A percentile compares a stretch with the other conserved stretches of the same genome.
These are phyloP conservation scores for Cichlasoma orientale DNA, from an alignment of 2,797 vertebrate species.

Conservation along the genomic window DNA sequence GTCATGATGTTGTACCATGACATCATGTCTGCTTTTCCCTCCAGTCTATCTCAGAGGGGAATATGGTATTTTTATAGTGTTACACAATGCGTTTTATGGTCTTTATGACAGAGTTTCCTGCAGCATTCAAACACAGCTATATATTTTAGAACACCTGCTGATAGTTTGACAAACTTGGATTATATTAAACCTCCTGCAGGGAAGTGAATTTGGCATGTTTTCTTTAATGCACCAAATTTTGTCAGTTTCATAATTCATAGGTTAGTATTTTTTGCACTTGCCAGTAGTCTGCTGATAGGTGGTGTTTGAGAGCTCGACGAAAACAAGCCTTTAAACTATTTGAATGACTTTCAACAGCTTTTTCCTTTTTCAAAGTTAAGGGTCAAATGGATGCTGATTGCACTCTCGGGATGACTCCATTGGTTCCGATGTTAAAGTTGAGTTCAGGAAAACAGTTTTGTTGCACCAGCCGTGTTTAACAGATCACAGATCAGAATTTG, in stretches of 20 bases:
- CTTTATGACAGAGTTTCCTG: slow-evolving; percentile 59
- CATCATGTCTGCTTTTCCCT: slow-evolving; percentile 65
- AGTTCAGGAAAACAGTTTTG: slow-evolving; percentile 60
- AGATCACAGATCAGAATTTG: slow-evolving; percentile 70
- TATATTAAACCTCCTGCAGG: slow-evolving; percentile 40
- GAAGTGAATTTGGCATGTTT: slow-evolving; percentile 30
- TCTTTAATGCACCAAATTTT: slow-evolving; percentile 12
- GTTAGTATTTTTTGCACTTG: not conserved
- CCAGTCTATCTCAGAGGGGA: slow-evolving; percentile 40
- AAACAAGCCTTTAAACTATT: not conserved
- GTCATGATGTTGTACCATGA: slow-evolving; percentile 51
- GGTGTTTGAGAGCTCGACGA: slow-evolving; percentile 8
- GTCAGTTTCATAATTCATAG: slow-evolving; percentile 27
- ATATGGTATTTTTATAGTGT: slow-evolving; percentile 61
- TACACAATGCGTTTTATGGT: slow-evolving; percentile 67
- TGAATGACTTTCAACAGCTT: slow-evolving; percentile 12
- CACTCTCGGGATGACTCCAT: slow-evolving; percentile 44
- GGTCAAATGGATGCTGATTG: slow-evolving; percentile 58
- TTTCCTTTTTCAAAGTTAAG: slow-evolving; percentile 34
- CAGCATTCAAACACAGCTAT: slow-evolving; percentile 47
- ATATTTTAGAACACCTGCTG: slow-evolving; percentile 50
- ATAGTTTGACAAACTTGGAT: slow-evolving; percentile 57
- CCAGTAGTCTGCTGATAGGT: not conserved
- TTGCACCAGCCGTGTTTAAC: slow-evolving; percentile 67
- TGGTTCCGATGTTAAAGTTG: slow-evolving; percentile 44